These are phyloP conservation scores for Isichthys henryi DNA, from an alignment of 2,113 vertebrate species.

Conservation along the genomic window DNA sequence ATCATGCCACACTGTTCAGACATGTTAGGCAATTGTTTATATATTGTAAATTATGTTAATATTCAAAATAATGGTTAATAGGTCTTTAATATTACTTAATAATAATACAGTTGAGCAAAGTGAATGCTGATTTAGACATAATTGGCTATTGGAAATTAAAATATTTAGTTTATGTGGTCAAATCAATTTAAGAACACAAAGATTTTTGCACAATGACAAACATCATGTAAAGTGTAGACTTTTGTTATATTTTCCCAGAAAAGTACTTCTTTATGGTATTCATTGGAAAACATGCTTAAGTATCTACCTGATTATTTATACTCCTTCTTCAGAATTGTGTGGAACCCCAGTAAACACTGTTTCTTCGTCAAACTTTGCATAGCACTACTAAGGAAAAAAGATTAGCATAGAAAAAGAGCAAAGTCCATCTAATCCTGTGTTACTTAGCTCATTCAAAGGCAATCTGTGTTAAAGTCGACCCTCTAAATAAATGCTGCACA, in stretches of 20 bases:
- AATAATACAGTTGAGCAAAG: neutral
- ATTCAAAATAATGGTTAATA: neutral
- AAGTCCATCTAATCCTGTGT: neutral
- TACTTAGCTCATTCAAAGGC: neutral
- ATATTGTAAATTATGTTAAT: neutral
- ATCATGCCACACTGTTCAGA: slow-evolving; percentile 55
- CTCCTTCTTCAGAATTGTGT: neutral
- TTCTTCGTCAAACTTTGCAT: neutral
- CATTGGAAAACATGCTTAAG: neutral
- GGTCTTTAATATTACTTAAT: neutral
- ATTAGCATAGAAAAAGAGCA: slow-evolving; percentile 10
- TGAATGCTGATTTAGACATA: neutral
- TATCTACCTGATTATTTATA: neutral
- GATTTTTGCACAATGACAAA: neutral
- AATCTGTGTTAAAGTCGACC: neutral
- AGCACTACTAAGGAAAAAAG: neutral
- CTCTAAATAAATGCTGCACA: neutral
- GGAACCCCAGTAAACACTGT: neutral
- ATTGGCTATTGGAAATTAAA: neutral
- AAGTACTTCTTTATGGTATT: neutral
- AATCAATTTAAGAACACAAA: neutral
- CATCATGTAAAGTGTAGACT: neutral
- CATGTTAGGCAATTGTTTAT: neutral
- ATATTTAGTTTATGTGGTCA: neutral
- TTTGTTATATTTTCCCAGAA: neutral